A percentile compares a stretch with the other conserved stretches of the same genome.
phyloP scores from a whole-genome alignment of 64 coral and sea anemone species.

The Porites australiensis region DNA sequence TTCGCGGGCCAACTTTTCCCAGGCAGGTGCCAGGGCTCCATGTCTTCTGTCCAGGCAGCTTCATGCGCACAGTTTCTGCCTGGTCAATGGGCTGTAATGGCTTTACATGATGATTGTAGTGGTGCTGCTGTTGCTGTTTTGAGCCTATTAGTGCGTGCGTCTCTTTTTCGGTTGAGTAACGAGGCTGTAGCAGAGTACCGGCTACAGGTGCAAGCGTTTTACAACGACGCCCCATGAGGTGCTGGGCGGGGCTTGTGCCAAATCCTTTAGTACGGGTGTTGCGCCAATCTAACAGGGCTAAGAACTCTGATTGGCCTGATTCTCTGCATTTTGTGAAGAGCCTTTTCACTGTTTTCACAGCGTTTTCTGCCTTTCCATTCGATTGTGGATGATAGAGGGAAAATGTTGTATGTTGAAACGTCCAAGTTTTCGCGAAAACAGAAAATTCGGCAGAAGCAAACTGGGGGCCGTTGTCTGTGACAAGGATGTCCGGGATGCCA shows the following conservation, averaged over 20 bases:
- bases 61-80: neutral
- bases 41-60: neutral
- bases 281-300: neutral
- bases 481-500: conserved; percentile 17
- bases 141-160: neutral
- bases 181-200: neutral
- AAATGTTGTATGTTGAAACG: conserved; percentile 27
- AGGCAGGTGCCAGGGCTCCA: neutral
- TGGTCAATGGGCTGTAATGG: neutral
- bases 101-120: neutral
- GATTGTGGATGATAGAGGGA: neutral
- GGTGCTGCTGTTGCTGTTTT: neutral
- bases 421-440: conserved; percentile 37
- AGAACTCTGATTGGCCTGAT: neutral
- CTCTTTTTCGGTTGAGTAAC: neutral
- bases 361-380: conserved; percentile 1
- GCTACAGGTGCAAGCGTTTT: neutral
- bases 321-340: neutral
- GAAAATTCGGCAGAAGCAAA: conserved; percentile 19
- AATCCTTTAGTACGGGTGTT: neutral
- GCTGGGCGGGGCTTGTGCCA: neutral
- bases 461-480: conserved; percentile 39
- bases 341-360: neutral
- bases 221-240: neutral
- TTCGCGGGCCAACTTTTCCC: neutral